These are phyloP conservation scores for Pristionchus arcanus DNA, from an alignment of 2,888 invertebrate genomes.

Conservation along the genomic window DNA sequence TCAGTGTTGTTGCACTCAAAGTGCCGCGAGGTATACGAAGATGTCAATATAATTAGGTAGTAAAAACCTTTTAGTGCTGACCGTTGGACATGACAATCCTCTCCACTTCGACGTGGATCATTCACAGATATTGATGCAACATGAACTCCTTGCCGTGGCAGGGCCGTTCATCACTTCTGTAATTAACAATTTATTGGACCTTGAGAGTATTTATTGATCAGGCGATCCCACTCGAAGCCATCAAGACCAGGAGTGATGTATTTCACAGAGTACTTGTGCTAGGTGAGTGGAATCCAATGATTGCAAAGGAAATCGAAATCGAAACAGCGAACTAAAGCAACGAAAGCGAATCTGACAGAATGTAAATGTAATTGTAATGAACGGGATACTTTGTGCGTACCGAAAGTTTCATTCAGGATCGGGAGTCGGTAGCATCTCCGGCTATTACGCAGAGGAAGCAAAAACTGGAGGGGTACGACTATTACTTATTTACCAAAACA, in stretches of 20 bases:
- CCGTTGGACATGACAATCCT: background rate
- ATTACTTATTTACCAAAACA: no score
- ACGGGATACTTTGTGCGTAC: background rate
- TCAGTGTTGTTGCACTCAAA: background rate
- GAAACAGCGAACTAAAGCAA: no score
- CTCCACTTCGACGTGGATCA: background rate
- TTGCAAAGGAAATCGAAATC: no score
- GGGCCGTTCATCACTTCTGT: slow-evolving; percentile 4
- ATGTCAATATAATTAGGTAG: no score
- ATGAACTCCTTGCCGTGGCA: background rate
- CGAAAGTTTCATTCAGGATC: background rate
- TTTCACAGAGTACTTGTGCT: background rate
- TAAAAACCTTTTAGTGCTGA: background rate
- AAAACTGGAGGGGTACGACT: background rate
- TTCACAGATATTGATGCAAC: background rate
- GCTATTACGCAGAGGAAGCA: background rate
- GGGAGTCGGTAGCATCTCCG: background rate
- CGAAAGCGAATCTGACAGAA: no score
- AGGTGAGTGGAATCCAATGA: no score
- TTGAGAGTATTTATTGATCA: background rate
- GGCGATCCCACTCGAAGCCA: background rate
- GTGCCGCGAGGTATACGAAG: background rate
- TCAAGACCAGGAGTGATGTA: background rate
- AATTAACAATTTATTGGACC: background rate
- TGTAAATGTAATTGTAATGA: background rate